These are phyloP conservation scores for Crocidura indochinensis DNA, from an alignment of 2,797 vertebrate genomes.

Conservation along the genomic window DNA sequence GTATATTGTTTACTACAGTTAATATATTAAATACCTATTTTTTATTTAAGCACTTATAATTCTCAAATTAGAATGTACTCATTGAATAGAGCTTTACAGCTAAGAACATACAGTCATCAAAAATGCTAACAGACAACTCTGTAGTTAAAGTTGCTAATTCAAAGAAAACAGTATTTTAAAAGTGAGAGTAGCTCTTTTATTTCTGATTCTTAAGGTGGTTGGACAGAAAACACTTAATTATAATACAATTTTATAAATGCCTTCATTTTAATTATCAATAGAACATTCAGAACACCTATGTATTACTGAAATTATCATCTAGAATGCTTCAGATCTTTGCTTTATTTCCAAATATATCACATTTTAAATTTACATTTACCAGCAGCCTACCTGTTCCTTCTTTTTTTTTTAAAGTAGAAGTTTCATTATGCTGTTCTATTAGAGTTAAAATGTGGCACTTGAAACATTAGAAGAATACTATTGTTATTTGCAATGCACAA, in stretches of 20 bases:
- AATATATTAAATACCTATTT: conserved; percentile 11
- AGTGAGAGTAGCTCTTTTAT: conserved; percentile 54
- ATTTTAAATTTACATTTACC: conserved; percentile 5
- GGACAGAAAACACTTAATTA: conserved; percentile 63
- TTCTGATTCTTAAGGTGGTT: conserved; percentile 66
- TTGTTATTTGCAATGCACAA: neutral
- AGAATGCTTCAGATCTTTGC: neutral
- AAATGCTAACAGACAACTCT: conserved; percentile 62
- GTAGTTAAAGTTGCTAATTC: conserved; percentile 25
- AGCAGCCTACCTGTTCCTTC: neutral
- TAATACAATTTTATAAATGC: conserved; percentile 59
- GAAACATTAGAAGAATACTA: neutral
- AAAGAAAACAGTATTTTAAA: conserved; percentile 62
- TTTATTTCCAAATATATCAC: conserved; percentile 24
- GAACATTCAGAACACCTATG: neutral
- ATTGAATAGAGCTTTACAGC: neutral
- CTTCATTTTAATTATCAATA: neutral
- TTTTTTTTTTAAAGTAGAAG: neutral
- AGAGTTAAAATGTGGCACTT: neutral
- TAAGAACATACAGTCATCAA: conserved; percentile 71
- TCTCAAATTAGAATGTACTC: conserved; percentile 32
- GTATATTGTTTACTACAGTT: neutral
- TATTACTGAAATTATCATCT: conserved; percentile 5
- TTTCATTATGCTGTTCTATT: neutral
- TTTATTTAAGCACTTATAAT: neutral